Evolutionary conservation across 2,797 vertebrate genomes (phyloP).

Genomic region (Melanotaenia maccullochi): DNA sequence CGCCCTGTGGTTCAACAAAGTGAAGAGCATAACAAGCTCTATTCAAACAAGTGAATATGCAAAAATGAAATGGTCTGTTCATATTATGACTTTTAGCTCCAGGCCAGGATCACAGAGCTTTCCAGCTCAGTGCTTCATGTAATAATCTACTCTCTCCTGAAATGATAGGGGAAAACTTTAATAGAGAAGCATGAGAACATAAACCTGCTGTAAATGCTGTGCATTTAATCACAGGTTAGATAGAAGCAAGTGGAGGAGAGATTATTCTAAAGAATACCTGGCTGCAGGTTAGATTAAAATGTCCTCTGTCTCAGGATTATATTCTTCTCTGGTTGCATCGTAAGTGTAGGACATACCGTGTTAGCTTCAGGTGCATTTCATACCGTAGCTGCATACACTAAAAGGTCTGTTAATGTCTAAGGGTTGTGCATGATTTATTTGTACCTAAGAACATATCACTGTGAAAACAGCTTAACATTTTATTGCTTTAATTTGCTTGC

Average conservation of each 20-base stretch:
- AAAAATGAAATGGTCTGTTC: conserved; percentile 39
- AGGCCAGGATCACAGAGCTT: conserved; percentile 66
- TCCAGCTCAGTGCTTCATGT: conserved; percentile 59
- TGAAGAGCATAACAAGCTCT: conserved; percentile 20
- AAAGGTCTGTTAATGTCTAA: not conserved
- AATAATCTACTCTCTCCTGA: conserved; percentile 55
- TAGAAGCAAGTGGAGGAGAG: conserved; percentile 11
- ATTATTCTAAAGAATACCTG: conserved; percentile 40
- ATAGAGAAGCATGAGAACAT: conserved; percentile 40
- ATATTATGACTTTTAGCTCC: conserved; percentile 57
- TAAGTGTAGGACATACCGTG: conserved; percentile 9
- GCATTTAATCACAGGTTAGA: conserved; percentile 39
- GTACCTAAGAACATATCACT: not conserved
- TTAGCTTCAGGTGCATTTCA: not conserved
- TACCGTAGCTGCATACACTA: not conserved
- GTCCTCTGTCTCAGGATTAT: conserved; percentile 15
- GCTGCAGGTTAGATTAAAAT: conserved; percentile 40
- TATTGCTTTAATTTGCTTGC: not conserved
- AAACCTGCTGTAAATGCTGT: conserved; percentile 36
- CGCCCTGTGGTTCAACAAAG: conserved; percentile 25
- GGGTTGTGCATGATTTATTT: not conserved
- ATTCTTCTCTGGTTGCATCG: conserved; percentile 17
- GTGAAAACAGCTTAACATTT: not conserved
- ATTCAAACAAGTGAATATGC: conserved; percentile 58
- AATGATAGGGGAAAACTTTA: conserved; percentile 53